A percentile compares a stretch with the other conserved stretches of the same genome.
phyloP scores from a whole-genome alignment of 2,888 invertebrate species.

The Leptinotarsa rubiginosa region DNA sequence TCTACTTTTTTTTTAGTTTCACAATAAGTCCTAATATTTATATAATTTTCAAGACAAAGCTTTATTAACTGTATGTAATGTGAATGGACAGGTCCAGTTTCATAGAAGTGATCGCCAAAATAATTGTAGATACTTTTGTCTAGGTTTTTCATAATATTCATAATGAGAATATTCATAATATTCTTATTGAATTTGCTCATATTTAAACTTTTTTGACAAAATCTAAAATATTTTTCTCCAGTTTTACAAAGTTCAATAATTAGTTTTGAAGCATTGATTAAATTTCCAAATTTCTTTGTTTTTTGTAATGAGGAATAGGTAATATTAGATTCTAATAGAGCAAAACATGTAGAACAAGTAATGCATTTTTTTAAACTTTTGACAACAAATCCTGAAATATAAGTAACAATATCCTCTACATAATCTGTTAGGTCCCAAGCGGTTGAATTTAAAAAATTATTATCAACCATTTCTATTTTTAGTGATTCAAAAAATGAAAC shows the following conservation, averaged over 20 bases:
- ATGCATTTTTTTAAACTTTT: neutral
- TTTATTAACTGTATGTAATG: too few species aligned
- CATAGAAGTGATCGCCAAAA: too few species aligned
- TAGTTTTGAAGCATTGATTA: slow-evolving; percentile 1
- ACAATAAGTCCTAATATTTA: too few species aligned
- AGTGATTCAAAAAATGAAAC: too few species aligned
- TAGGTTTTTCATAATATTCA: too few species aligned
- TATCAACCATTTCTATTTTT: neutral
- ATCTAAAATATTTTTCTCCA: slow-evolving; percentile 1
- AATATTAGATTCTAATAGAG: neutral
- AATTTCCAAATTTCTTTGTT: neutral
- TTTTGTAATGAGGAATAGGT: slow-evolving; percentile 4
- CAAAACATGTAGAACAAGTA: slow-evolving; percentile 13
- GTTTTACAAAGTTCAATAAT: neutral
- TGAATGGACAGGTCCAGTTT: too few species aligned
- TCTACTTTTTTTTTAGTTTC: too few species aligned
- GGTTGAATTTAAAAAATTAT: neutral
- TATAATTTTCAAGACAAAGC: too few species aligned
- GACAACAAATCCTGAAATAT: slow-evolving; percentile 4
- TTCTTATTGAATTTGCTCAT: neutral
- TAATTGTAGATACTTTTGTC: too few species aligned
- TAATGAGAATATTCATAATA: too few species aligned
- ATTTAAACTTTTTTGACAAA: neutral
- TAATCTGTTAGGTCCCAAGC: slow-evolving; percentile 20
- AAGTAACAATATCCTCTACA: too few species aligned